phyloP scores from a whole-genome alignment of 1,140 invertebrate genomes.

The Samia ricini region DNA sequence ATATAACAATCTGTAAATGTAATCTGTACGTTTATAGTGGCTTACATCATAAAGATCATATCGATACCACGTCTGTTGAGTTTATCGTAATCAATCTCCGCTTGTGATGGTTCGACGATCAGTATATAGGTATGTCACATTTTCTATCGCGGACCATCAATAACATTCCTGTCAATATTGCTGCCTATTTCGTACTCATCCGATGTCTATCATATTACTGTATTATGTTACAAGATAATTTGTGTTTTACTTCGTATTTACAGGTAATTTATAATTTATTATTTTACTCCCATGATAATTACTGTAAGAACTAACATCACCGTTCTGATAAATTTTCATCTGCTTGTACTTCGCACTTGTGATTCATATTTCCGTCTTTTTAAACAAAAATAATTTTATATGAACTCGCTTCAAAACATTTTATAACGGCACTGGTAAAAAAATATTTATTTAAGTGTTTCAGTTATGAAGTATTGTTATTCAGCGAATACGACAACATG shows the following conservation, averaged over 20 bases:
- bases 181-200: neutral
- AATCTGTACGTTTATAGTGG: constrained; percentile 20
- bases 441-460: neutral
- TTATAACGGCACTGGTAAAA: neutral
- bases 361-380: neutral
- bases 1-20: constrained; percentile 26
- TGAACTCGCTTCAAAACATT: neutral
- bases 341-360: neutral
- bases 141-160: constrained; percentile 25
- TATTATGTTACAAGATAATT: no score
- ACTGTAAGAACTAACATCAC: no score
- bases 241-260: no score
- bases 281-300: no score
- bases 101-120: constrained; percentile 42
- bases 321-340: no score
- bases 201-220: neutral
- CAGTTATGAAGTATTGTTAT: neutral
- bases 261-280: no score
- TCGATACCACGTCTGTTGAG: constrained; percentile 53
- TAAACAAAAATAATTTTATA: neutral
- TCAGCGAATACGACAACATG: no score
- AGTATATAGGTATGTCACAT: constrained; percentile 44
- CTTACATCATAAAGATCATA: constrained; percentile 52
- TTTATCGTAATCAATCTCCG: constrained; percentile 57
- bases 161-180: neutral